Evolutionary conservation across 1,140 invertebrate genomes (phyloP), one percentile per base, ranked within the genome.

Genomic region (Lordiphosa clarofinis): DNA sequence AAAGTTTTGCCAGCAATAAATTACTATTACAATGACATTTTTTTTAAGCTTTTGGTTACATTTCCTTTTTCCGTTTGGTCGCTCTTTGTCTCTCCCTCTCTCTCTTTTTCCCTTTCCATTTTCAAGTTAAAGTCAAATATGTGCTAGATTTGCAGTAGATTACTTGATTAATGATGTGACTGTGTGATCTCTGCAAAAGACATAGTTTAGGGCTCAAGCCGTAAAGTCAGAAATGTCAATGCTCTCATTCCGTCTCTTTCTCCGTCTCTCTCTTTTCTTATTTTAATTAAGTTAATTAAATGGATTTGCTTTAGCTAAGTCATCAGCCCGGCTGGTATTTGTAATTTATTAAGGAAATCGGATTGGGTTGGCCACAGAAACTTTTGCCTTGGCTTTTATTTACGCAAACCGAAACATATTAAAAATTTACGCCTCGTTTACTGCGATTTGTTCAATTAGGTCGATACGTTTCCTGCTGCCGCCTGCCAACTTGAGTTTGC

Each of bases 371-470:
- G 21, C 21, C 21, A 24, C 21, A 24, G 21, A 24, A 24, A 24
- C 21, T 24, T 24, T 78, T 79, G 67, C 76, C 76, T 82, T 78
- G 73, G 76, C 72, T 73, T 74, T 74, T 82, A 82, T 82, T 82
- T 82, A 76, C 72, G 76, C 72, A 82, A 82, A 82, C 76, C 76
- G 76, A 82, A 82, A 82, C 76, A 82, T 82, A 82, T 82, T 82
- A 82, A 82, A 82, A 82, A 82, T 82, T 82, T 82, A 82, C 72
- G 78, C 72, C 76, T 82, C 76, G 76, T 82, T 82, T 82, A 82
- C 76, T 82, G 76, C 76, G 76, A 82, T 82, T 82, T 82, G 76
- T 82, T 82, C 76, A 82, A 82, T 82, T 82, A 82, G 81, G 75
- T 79, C 75, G 76, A 82, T 82, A 76, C 76, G 76, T 81, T 75